These are phyloP conservation scores for Syngnathus floridae DNA, from an alignment of 2,113 vertebrate genomes.

Conservation along the genomic window DNA sequence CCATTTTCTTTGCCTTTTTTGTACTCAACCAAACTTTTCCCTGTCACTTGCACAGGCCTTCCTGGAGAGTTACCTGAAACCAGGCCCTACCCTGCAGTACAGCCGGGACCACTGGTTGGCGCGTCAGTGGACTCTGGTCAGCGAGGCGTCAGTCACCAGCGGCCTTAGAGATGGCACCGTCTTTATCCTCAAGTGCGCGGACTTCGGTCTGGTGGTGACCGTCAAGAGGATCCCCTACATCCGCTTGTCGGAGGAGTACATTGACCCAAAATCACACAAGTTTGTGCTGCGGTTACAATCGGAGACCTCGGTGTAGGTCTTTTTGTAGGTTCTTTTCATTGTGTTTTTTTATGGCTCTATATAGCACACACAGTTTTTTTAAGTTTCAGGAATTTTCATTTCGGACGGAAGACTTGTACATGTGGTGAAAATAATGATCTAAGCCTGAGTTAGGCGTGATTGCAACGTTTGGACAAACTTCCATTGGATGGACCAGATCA, in stretches of 20 bases:
- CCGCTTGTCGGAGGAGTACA: constrained; percentile 88
- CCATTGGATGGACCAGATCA: constrained; percentile 6
- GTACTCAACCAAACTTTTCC: too few relatives aligned
- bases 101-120: constrained; percentile 83
- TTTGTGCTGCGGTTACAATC: constrained; percentile 94
- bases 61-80: constrained; percentile 84
- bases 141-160: constrained; percentile 87
- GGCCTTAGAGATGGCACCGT: constrained; percentile 80
- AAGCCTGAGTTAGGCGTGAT: constrained; percentile 17
- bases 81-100: constrained; percentile 90
- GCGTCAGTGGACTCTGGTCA: constrained; percentile 89
- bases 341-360: constrained; percentile 60
- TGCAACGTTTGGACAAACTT: constrained; percentile 13
- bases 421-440: not conserved
- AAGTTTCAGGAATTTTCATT: constrained; percentile 24
- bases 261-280: constrained; percentile 96
- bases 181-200: constrained; percentile 85
- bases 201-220: constrained; percentile 91
- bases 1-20: too few relatives aligned
- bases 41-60: constrained; percentile 72
- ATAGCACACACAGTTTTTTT: constrained; percentile 45
- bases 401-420: constrained; percentile 15
- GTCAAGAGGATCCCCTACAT: constrained; percentile 86
- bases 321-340: constrained; percentile 5
- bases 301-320: constrained; percentile 84